Evolutionary conservation across 2,888 invertebrate genomes (phyloP).

Genomic region (Drosophila gaucha): DNA sequence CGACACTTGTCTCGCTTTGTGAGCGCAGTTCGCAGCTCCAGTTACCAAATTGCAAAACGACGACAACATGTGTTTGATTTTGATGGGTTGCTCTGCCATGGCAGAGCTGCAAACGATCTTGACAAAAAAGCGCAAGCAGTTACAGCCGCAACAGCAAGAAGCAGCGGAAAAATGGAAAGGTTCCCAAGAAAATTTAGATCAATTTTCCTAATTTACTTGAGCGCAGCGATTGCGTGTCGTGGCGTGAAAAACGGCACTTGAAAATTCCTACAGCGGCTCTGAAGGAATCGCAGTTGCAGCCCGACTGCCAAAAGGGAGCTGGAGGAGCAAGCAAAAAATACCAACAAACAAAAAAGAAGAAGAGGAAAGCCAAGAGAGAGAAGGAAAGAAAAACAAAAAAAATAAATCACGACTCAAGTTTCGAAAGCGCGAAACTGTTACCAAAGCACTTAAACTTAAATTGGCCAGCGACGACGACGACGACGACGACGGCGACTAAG

Average conservation of each 20-base stretch:
- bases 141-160: constrained; percentile 7
- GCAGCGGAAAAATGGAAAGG: constrained; percentile 60
- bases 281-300: constrained; percentile 43
- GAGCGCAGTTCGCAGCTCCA: constrained; percentile 11
- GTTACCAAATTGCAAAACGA: constrained; percentile 22
- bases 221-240: constrained; percentile 80
- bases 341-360: constrained; percentile 3
- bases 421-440: constrained; percentile 82
- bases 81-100: constrained; percentile 33
- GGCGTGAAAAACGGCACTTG: constrained; percentile 81
- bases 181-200: constrained; percentile 80
- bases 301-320: constrained; percentile 16
- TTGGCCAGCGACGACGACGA: constrained; percentile 69
- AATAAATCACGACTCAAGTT: constrained; percentile 82
- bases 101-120: constrained; percentile 44
- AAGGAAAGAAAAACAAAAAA: constrained; percentile 39
- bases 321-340: constrained; percentile 1
- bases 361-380: constrained; percentile 14
- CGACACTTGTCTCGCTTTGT: background rate
- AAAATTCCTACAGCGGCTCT: constrained; percentile 56
- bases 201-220: constrained; percentile 79
- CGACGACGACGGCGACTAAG: constrained; percentile 52
- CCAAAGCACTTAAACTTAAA: constrained; percentile 81
- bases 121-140: constrained; percentile 47
- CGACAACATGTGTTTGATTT: constrained; percentile 60